phyloP scores from a whole-genome alignment of 2,888 invertebrate genomes.

The Erynnis tages region DNA sequence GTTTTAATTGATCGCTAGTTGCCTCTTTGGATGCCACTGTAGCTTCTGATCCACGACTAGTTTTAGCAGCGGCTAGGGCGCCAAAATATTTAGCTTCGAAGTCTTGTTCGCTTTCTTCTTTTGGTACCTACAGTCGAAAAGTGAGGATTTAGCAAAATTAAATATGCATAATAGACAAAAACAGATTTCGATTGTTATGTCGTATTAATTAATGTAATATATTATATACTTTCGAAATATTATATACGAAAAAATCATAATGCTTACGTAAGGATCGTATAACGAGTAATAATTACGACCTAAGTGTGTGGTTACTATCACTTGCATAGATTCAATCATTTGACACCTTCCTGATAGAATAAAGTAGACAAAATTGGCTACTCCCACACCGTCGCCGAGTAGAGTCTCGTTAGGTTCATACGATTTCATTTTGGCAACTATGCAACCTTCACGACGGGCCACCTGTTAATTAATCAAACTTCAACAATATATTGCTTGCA shows the following conservation, averaged over 20 bases:
- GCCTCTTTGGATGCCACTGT: constrained; percentile 17
- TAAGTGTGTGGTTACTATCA: constrained; percentile 54
- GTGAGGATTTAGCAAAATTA: no score
- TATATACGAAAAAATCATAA: neutral
- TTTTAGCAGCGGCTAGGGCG: constrained; percentile 44
- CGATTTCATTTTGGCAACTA: constrained; percentile 82
- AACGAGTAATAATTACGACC: constrained; percentile 67
- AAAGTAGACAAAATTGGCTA: constrained; percentile 78
- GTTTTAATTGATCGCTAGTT: constrained; percentile 27
- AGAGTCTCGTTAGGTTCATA: constrained; percentile 79
- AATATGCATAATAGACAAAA: no score
- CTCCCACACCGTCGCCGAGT: constrained; percentile 75
- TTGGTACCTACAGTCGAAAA: constrained; percentile 58
- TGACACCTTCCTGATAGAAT: constrained; percentile 81
- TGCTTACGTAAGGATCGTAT: constrained; percentile 69
- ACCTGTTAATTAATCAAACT: constrained; percentile 48
- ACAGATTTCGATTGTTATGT: no score
- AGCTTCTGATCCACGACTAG: neutral
- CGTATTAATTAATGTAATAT: no score
- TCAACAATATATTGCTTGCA: constrained; percentile 23
- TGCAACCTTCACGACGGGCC: constrained; percentile 84
- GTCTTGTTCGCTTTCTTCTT: constrained; percentile 67
- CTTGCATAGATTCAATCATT: constrained; percentile 81
- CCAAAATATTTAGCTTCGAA: constrained; percentile 70
- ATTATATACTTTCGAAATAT: no score